Base-by-base conservation (phyloP, 2,113 vertebrate species). In the Clarias batrachus region DNA sequence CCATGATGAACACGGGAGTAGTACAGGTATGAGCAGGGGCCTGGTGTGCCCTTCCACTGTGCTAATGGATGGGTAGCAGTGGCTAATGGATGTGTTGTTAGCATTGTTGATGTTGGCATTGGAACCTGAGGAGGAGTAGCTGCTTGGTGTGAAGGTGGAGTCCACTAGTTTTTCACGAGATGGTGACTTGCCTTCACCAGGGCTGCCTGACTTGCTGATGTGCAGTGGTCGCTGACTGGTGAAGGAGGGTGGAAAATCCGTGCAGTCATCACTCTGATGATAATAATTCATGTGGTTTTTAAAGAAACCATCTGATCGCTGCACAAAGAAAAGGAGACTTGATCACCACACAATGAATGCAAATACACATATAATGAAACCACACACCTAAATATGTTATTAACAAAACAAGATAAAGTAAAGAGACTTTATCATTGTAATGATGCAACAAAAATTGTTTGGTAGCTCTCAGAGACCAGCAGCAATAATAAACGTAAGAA, bases 81-180 rank as follows among this genome's bases (percentile, higher is more conserved):
- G 83, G 56, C 94, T 95, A 90, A 99, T 93, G 91, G 95, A 96
- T 0, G 98, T 99, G 94, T 99, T 99, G 95, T 99, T 99, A 94
- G 98, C 98, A 0, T 99, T 99, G 95, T 99, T 99, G 93, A 99
- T 97, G 95, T 99, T 99, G 94, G 98, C 98, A 2, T 99, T 99
- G 91, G 98, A 99, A 87, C 97, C 97, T 1, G 97, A 97, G 77
- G 97, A 99, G 1, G 98, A 99, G 92, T 98, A 99, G 88, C 97
- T 98, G 93, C 97, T 98, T 87, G 97, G 98, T n/a, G 97, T 98
- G 94, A 99, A 98, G 21, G 97, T 98, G 25, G 98, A 98, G 94
- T 99, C 98, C 91, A 99, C 97, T 84, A 99, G 92, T 90, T 98
- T 99, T 93, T 99, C 97, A 1, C 98, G 97, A 84, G 98, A 99